Base-by-base conservation (phyloP, 2,797 vertebrate genomes). In the Cryptoprocta ferox region DNA sequence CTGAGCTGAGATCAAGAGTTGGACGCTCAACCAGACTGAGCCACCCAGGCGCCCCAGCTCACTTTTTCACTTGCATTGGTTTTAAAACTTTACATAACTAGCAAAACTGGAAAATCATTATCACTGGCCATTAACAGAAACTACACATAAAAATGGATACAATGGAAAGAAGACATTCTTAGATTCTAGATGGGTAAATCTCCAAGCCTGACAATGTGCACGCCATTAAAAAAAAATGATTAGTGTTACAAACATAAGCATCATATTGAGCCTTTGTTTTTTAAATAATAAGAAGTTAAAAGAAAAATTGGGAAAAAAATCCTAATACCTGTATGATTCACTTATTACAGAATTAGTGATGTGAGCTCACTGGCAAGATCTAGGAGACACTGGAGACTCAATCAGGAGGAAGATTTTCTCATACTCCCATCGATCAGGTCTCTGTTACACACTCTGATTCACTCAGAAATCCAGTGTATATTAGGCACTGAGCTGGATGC, bases 61-160 rank as follows among this genome's bases (percentile, higher is more conserved):
- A 15, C 4, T 65, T 70, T 65, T 39, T 89, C 35, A 61, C 15
- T 81, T 71, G 61, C 45, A 80, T 19, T 91, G 10, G 15, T 45
- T 91, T 92, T 76, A 39, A 96, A 90, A 70, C 56, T 89, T 59
- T 26, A 82, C n/a, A 28, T 87, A 84, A 95, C 80, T 50, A 87
- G 63, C 39, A 87, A 89, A 89, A 89, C 30, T 75, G 63, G 42
- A 92, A 89, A 73, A 48, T 35, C 18, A 61, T 5, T 78, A 83
- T n/a, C 63, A 87, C 39, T 45, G 93, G 89, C 50, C 70, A 79
- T 68, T 78, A 42, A 56, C 2, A 53, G 56, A 89, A 86, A 45
- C 30, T 91, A 16, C 19, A 66, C 61, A 12, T 37, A 84, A 79
- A 83, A 91, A 56, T 32, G 66, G 14, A 75, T 19, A 56, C 11